phyloP scores from a whole-genome alignment of 1,140 invertebrate species.

The Drosophila auraria region DNA sequence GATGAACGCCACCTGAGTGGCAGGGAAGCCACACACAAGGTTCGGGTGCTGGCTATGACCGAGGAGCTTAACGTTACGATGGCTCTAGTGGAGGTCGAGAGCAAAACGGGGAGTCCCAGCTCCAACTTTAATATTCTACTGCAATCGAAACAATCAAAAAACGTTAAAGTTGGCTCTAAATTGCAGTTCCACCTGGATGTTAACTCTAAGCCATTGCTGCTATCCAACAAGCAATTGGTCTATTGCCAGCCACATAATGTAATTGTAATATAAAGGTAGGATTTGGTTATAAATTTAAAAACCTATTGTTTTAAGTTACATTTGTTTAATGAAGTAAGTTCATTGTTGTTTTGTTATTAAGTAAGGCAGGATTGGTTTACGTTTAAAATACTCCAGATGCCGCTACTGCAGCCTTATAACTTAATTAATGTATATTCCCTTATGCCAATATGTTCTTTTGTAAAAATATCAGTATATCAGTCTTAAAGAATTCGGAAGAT shows the following conservation, averaged over 20 bases:
- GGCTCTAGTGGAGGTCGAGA: conserved; percentile 1
- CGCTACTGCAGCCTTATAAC: background rate
- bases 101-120: background rate
- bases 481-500: conserved; percentile 11
- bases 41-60: background rate
- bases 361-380: background rate
- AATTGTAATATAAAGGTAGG: background rate
- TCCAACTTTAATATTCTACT: conserved; percentile 12
- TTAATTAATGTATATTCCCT: background rate
- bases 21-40: conserved; percentile 2
- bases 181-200: conserved; percentile 8
- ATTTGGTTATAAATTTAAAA: conserved; percentile 3
- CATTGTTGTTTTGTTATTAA: background rate
- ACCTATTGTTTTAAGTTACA: background rate
- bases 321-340: background rate
- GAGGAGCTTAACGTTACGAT: conserved; percentile 1
- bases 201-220: background rate
- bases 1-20: conserved; percentile 18
- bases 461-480: conserved; percentile 29
- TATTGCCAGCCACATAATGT: conserved; percentile 20
- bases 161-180: conserved; percentile 5
- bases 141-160: background rate
- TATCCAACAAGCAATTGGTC: conserved; percentile 14
- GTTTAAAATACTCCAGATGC: background rate
- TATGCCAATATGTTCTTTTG: background rate